phyloP scores from a whole-genome alignment of 2,888 invertebrate species.

The Candidula unifasciata region DNA sequence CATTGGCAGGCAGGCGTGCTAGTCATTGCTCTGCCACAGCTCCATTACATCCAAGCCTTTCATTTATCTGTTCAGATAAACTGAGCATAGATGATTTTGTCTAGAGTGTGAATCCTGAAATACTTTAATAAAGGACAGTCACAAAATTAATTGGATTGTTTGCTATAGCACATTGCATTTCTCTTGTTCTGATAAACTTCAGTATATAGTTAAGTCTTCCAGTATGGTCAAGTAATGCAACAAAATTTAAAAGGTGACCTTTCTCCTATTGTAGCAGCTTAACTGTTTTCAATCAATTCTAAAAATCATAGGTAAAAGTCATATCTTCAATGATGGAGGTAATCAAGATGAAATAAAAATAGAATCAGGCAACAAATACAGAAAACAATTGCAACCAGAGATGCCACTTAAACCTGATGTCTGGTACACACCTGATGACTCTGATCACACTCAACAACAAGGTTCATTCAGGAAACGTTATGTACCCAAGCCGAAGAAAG shows the following conservation, averaged over 20 bases:
- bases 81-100: background rate
- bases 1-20: too few relatives aligned
- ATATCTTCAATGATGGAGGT: constrained; percentile 62
- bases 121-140: too few relatives aligned
- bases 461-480: constrained; percentile 43
- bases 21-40: too few relatives aligned
- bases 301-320: constrained; percentile 66
- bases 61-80: background rate
- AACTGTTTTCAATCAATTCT: background rate
- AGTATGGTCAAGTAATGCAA: too few relatives aligned
- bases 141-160: background rate
- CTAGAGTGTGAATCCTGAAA: too few relatives aligned
- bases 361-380: constrained; percentile 70
- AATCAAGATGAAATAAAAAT: constrained; percentile 66
- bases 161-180: background rate
- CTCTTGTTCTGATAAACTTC: too few relatives aligned
- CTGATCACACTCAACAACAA: constrained; percentile 49
- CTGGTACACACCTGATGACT: constrained; percentile 67
- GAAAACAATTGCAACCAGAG: constrained; percentile 67
- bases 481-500: constrained; percentile 61
- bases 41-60: too few relatives aligned
- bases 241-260: too few relatives aligned
- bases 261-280: too few relatives aligned
- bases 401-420: constrained; percentile 66
- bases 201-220: too few relatives aligned